These are phyloP conservation scores for Blastobasis adustella DNA, from an alignment of 2,888 invertebrate species.

Conservation along the genomic window DNA sequence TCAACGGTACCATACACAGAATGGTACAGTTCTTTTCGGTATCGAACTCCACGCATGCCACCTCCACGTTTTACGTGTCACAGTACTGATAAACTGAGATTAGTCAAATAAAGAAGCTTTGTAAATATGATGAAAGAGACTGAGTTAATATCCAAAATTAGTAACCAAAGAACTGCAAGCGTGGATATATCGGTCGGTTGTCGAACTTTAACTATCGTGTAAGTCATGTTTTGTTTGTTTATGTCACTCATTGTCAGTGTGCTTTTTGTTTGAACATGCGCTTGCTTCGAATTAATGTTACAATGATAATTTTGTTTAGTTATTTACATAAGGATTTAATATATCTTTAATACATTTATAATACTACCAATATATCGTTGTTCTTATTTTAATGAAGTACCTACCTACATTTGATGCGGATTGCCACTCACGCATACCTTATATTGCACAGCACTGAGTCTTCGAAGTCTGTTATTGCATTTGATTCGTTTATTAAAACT, in stretches of 20 bases:
- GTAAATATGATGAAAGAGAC: constrained; percentile 69
- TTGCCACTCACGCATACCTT: too few species aligned
- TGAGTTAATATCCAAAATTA: constrained; percentile 67
- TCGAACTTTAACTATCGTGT: constrained; percentile 68
- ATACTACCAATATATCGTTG: too few species aligned
- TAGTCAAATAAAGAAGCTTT: constrained; percentile 44
- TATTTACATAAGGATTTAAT: too few species aligned
- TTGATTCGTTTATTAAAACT: too few species aligned
- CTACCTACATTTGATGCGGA: too few species aligned
- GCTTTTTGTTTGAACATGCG: constrained; percentile 59
- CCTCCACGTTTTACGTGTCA: constrained; percentile 78
- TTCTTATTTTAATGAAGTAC: too few species aligned
- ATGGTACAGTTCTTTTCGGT: constrained; percentile 79
- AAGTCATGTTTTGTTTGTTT: constrained; percentile 73
- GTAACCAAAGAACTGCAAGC: constrained; percentile 57
- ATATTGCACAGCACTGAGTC: too few species aligned
- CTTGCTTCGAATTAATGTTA: constrained; percentile 60
- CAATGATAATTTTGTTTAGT: neutral
- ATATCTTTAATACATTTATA: too few species aligned
- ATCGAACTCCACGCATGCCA: constrained; percentile 76
- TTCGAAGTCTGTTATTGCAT: too few species aligned
- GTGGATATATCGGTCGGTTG: constrained; percentile 64
- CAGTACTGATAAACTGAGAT: constrained; percentile 64
- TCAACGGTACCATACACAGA: constrained; percentile 77
- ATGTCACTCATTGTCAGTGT: constrained; percentile 72